Evolutionary conservation across 2,113 vertebrate species (phyloP), one percentile per base, ranked within the genome.

Genomic region (Carassius auratus): DNA sequence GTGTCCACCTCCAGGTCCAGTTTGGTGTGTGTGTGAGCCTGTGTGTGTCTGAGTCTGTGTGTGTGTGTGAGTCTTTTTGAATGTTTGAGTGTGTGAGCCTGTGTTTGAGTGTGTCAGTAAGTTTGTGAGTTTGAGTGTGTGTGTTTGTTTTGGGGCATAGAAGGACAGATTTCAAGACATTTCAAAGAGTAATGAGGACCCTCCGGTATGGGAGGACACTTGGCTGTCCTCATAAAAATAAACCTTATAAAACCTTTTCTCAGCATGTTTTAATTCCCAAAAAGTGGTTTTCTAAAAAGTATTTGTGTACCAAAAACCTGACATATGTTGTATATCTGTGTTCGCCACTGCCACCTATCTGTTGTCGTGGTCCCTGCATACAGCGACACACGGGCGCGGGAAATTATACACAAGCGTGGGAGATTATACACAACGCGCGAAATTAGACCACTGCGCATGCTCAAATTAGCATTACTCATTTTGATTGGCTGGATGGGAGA

Each of bases 241-340:
- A 14, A 15, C 62, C 78, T 15, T 45, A 64, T 55, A 64, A 64
- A 59, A 61, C 33, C 23, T 48, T 81, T 62, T 26, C 26, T 26
- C 26, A 26, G 26, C 26, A 26, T 26, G 26, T 26, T 26, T 26
- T 26, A 26, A 26, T 64, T 17, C 26, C 26, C 26, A 26, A 26
- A 26, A 26, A 26, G 26, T 26, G 26, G 26, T 77, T 77, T 15
- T 77, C 76, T 26, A 23, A 78, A 78, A 78, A 78, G 59, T 78
- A 17, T 38, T 78, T 38, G 2, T 78, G 5, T 59, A 59, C 76
- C 52, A 78, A 78, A 78, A 78, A 78, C 76, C 52, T 78, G 76
- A 78, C 52, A 78, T 55, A 59, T 55, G 26, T 59, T 59, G 52
- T 59, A 78, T 59, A 78, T 55, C 14, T 59, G 26, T 78, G 76